Conservation (phyloP, 2,888 invertebrate species). For the Anoplius nigerrimus region DNA sequence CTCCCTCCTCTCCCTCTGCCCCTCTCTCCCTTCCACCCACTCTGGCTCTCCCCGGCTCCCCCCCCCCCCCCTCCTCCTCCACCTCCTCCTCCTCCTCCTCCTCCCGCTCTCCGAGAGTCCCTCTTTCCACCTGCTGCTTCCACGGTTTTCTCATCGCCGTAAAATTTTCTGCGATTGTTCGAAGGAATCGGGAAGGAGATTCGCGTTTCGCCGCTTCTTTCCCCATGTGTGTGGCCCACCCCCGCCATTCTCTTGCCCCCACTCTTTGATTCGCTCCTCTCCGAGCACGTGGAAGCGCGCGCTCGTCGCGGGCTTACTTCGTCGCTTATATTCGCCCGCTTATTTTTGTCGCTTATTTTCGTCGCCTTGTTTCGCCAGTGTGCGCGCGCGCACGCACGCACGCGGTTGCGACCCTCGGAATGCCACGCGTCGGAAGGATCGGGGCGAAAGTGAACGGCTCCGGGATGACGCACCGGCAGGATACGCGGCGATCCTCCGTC, state of each 20-base stretch:
- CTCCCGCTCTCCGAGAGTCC: constrained; percentile 14
- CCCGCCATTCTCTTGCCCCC: not conserved
- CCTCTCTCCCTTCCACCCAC: not conserved
- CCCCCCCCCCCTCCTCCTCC: no score
- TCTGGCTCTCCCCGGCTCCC: not conserved
- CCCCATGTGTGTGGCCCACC: not conserved
- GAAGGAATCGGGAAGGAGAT: not conserved
- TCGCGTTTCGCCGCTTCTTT: not conserved
- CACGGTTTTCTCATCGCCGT: constrained; percentile 24
- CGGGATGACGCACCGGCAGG: not conserved
- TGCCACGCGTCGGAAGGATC: constrained; percentile 18
- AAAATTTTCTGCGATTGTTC: constrained; percentile 28
- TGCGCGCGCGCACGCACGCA: no score
- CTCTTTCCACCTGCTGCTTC: constrained; percentile 52
- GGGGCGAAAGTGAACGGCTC: constrained; percentile 10
- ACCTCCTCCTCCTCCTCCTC: not conserved
- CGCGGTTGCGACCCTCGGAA: constrained; percentile 18
- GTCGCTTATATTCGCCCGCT: no score
- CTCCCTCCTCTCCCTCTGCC: not conserved
- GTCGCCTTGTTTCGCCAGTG: no score
- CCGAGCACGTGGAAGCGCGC: not conserved
- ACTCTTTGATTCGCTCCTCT: not conserved
- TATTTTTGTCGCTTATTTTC: no score
- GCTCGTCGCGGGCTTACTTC: no score
- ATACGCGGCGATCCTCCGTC: not conserved